Evolutionary conservation across 53 echinoderm and acorn worm species (phyloP), one percentile per base, ranked within the genome.

Genomic region (Arbacia lixula): DNA sequence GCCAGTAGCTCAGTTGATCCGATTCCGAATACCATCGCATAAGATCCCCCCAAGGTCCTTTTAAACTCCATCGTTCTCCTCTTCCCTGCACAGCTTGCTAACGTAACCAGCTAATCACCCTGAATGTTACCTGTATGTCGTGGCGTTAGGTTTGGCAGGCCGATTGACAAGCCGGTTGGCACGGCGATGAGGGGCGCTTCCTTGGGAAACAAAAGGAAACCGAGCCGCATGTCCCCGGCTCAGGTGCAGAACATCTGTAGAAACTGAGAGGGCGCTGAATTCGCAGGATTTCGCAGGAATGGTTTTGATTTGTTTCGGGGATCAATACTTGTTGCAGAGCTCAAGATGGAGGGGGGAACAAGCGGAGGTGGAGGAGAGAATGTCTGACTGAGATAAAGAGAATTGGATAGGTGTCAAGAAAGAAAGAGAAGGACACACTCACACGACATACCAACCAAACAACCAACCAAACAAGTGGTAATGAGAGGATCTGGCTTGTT

Each of bases 161-260:
- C 56, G 58, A 58, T 58, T 58, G 56, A 58, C 78, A 56, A 40
- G 37, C 12, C n/a, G 36, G 56, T 2, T 33, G 60, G 55, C 26
- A 37, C 40, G 40, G 36, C 40, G 40, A 56, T 77, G 78, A 56
- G 37, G 21, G 40, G 6, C 4, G 31, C 8, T 33, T 33, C 20
- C 32, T 12, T 77, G 40, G 58, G 60, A 77, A 43, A 77, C 56
- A 3, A 57, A 58, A 58, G 78, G 58, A 77, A 77, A 38, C 26
- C 78, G 56, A 57, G 60, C 19, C 78, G 58, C 78, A 57, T 58
- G 56, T 36, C 40, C 6, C 8, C 0, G 14, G 6, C 43, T 77
- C 78, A 58, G 60, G 58, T 77, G 78, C 24, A 77, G 39, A 58
- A 58, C 78, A 77, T 77, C 78, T 77, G 78, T 58, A 58, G 78